phyloP scores from a whole-genome alignment of 2,113 vertebrate species.

The Silurus glanis region DNA sequence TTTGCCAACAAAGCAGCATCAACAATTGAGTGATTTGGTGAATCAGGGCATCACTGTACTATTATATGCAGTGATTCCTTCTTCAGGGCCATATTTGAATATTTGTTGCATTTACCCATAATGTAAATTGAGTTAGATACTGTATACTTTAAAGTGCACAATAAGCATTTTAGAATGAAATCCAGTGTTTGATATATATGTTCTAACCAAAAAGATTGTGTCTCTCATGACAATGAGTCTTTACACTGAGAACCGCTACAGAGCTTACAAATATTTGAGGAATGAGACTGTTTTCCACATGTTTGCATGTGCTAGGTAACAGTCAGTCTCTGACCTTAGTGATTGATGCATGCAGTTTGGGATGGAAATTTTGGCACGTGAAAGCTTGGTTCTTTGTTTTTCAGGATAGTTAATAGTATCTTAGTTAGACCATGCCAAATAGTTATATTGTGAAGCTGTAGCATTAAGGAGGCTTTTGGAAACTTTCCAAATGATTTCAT shows the following conservation, averaged over 20 bases:
- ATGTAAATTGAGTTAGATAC: background rate
- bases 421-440: slow-evolving; percentile 17
- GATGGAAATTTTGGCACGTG: slow-evolving; percentile 35
- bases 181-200: background rate
- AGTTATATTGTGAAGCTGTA: slow-evolving; percentile 20
- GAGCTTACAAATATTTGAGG: slow-evolving; percentile 34
- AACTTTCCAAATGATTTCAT: background rate
- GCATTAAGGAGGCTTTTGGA: background rate
- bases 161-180: background rate
- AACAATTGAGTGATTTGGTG: background rate
- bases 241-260: slow-evolving; percentile 29
- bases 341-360: slow-evolving; percentile 31
- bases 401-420: slow-evolving; percentile 26
- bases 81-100: background rate
- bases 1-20: background rate
- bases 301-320: slow-evolving; percentile 24
- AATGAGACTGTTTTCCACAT: slow-evolving; percentile 32
- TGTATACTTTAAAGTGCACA: background rate
- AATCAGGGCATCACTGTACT: background rate
- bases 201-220: background rate
- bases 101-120: background rate
- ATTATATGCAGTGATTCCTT: background rate
- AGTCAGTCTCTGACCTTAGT: slow-evolving; percentile 6
- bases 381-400: slow-evolving; percentile 26
- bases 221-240: background rate